Percentiles rank a stretch among this genome's conserved stretches.
Conservation (phyloP, 2,888 invertebrate species). For the Nephrotoma flavescens region DNA sequence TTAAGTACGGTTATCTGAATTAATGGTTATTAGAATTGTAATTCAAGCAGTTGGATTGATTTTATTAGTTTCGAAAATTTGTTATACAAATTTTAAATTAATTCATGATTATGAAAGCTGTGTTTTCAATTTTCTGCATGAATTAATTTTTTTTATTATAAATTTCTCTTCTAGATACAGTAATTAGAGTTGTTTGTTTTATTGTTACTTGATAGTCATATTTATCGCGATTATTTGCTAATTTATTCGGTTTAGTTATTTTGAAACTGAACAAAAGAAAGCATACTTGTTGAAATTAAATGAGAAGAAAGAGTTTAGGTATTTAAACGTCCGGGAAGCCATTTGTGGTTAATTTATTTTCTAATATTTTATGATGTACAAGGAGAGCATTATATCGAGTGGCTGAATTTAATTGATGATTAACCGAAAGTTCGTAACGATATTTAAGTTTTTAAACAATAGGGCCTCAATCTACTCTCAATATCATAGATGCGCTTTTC, state of each 20-base stretch:
- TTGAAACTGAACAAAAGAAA: not conserved
- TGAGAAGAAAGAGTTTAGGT: not conserved
- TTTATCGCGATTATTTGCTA: not conserved
- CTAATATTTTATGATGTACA: too few species aligned
- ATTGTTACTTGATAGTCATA: not conserved
- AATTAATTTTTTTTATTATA: not conserved
- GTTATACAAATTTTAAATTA: not conserved
- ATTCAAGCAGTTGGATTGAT: not conserved
- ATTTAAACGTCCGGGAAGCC: too few species aligned
- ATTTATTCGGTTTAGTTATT: not conserved
- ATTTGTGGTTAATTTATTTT: too few species aligned
- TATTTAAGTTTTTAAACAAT: too few species aligned
- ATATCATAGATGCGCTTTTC: too few species aligned
- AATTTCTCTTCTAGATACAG: not conserved
- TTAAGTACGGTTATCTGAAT: not conserved
- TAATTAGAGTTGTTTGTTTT: not conserved
- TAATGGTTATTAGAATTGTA: not conserved
- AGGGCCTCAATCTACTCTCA: too few species aligned
- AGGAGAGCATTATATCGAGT: too few species aligned
- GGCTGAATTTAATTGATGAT: too few species aligned
- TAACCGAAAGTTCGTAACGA: too few species aligned
- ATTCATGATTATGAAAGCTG: not conserved
- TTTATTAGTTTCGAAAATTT: not conserved
- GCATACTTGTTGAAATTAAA: not conserved
- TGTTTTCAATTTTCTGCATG: not conserved